phyloP scores from a whole-genome alignment of 1,140 invertebrate species.

The Scaptomyza pallida region DNA sequence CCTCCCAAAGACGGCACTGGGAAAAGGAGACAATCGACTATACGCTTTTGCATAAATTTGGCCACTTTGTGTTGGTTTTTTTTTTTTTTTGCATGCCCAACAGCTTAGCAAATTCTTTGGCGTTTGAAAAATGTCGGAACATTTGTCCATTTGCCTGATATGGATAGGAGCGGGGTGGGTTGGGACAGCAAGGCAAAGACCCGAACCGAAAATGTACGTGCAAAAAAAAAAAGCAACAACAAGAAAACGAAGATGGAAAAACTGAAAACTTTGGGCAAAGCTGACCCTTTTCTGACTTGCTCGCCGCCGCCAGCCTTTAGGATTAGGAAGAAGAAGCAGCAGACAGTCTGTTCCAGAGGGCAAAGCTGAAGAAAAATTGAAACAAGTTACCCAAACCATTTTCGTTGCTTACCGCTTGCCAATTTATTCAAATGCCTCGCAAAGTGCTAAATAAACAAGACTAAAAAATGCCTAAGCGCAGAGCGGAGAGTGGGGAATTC shows the following conservation, averaged over 20 bases:
- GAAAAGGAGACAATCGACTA: constrained; percentile 42
- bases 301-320: constrained; percentile 56
- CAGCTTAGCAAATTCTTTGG: constrained; percentile 60
- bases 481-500: not conserved
- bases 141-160: constrained; percentile 70
- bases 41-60: constrained; percentile 69
- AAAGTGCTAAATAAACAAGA: constrained; percentile 83
- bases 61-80: constrained; percentile 63
- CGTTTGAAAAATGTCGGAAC: constrained; percentile 72
- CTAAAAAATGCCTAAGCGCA: constrained; percentile 51
- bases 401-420: constrained; percentile 57
- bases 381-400: constrained; percentile 64
- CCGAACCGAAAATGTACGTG: constrained; percentile 30
- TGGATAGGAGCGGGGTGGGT: constrained; percentile 6
- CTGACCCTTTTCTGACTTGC: constrained; percentile 66
- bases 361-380: constrained; percentile 68
- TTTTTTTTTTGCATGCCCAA: constrained; percentile 29
- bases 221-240: constrained; percentile 28
- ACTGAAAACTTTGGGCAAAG: constrained; percentile 55
- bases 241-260: constrained; percentile 19
- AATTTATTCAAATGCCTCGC: constrained; percentile 82
- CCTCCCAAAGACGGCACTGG: not conserved
- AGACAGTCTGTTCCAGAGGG: constrained; percentile 5
- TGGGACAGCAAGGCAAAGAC: constrained; percentile 22
- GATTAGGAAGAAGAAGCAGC: constrained; percentile 43